Evolutionary conservation across 1,140 invertebrate genomes (phyloP).

Genomic region (Euborellia annulipes): DNA sequence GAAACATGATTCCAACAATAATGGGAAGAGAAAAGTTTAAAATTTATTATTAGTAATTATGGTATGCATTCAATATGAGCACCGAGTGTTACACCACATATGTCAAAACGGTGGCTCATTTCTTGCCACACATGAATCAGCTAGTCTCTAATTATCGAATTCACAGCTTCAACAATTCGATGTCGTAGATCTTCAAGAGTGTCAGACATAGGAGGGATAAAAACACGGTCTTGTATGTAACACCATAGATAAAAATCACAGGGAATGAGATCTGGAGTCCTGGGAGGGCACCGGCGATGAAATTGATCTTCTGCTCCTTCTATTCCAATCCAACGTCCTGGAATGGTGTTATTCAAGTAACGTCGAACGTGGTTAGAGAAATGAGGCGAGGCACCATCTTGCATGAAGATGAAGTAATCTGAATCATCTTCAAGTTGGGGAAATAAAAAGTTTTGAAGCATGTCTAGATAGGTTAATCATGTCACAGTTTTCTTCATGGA

Average conservation of each 20-base stretch:
- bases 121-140: conserved; percentile 5
- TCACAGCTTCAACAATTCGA: conserved; percentile 2
- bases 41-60: no score
- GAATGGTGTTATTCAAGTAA: background rate
- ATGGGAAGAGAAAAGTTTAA: background rate
- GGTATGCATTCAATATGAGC: conserved; percentile 1
- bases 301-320: background rate
- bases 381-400: conserved; percentile 6
- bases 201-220: conserved; percentile 1
- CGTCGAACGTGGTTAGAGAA: background rate
- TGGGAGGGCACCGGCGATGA: conserved; percentile 12
- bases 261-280: conserved; percentile 17
- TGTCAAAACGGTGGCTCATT: background rate
- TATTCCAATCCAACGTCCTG: conserved; percentile 7
- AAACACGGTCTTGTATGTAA: conserved; percentile 16
- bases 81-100: conserved; percentile 1
- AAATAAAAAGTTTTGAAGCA: conserved; percentile 7
- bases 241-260: conserved; percentile 18
- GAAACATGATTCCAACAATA: background rate
- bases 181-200: conserved; percentile 3
- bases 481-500: conserved; percentile 7
- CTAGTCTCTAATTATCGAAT: conserved; percentile 1
- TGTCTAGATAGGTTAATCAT: conserved; percentile 3
- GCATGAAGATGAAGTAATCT: conserved; percentile 8
- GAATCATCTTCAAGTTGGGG: conserved; percentile 7